Base-by-base conservation (phyloP, 1,140 invertebrate genomes). In the Zophobas morio region DNA sequence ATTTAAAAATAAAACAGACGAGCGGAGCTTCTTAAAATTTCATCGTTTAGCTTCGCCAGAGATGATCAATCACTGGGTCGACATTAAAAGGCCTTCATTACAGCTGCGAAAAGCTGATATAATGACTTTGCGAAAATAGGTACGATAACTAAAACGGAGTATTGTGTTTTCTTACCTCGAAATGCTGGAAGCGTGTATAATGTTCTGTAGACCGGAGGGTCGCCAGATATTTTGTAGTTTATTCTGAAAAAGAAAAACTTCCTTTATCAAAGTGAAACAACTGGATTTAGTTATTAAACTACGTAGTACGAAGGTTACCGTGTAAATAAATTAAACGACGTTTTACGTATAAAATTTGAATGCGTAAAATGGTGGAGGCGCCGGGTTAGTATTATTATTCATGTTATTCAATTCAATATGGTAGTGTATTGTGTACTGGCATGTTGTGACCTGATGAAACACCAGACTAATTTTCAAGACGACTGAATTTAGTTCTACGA, bases 191-290 rank as follows among this genome's bases (percentile, higher is more conserved):
- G 47, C 40, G 54, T 51, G 66, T 78, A 82, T 47, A 73, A 78
- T 70, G 77, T 57, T 73, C 75, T 70, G 74, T 80, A 75, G 70
- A 80, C 72, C 40, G 78, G 73, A 5, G 79, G 75, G 72, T 81
- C 75, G 57, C 70, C 70, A 36, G 76, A 63, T 6, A 70, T n/a
- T 74, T 77, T 57, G 54, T 76, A 81, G 54, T 82, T 76, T 42
- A 82, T 46, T 39, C 81, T 82, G 77, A 75, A 82, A 81, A 34
- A 81, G 71, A 78, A 75, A 46, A 39, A 70, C 1, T 20, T 20
- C 37, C 39, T 34, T 73, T 39, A 54, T n/a, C n/a, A 20, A 20
- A 20, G 20, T 20, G 20, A 20, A 20, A 20, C 20, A 20, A 20
- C 20, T 20, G 20, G 20, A 20, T 20, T 20, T 20, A 20, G 20